A percentile compares a stretch with the other conserved stretches of the same genome.
These are phyloP conservation scores for Australoheros scitulus DNA, from an alignment of 2,113 vertebrate genomes.

Conservation along the genomic window DNA sequence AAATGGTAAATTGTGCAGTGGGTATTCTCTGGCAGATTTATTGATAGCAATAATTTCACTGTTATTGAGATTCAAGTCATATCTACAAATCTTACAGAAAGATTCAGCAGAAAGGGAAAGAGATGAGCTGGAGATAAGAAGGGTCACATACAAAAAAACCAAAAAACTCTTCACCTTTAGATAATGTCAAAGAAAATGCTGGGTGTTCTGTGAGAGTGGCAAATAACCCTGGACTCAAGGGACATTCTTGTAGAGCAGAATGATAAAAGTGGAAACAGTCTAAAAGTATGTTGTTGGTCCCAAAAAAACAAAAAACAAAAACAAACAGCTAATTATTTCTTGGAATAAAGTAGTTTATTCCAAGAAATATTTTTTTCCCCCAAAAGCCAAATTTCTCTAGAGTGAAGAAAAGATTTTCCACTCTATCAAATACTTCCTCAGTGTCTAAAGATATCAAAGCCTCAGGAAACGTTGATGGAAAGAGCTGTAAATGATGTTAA, in stretches of 20 bases:
- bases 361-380: background rate
- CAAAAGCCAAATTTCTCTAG: background rate
- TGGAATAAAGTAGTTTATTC: background rate
- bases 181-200: background rate
- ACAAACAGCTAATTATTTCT: background rate
- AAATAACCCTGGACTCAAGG: background rate
- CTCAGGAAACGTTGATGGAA: background rate
- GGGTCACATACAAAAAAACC: background rate
- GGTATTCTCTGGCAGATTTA: background rate
- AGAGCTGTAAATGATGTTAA: constrained; percentile 6
- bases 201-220: background rate
- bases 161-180: background rate
- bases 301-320: background rate
- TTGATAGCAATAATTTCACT: constrained; percentile 1
- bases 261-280: background rate
- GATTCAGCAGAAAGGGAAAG: background rate
- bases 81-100: background rate
- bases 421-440: background rate
- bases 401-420: background rate
- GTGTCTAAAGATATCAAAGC: constrained; percentile 9
- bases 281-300: background rate
- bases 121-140: background rate
- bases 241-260: background rate
- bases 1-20: background rate
- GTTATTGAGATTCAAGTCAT: background rate